These are phyloP conservation scores for Chaetops frenatus DNA, from an alignment of 2,113 vertebrate species.

Conservation along the genomic window DNA sequence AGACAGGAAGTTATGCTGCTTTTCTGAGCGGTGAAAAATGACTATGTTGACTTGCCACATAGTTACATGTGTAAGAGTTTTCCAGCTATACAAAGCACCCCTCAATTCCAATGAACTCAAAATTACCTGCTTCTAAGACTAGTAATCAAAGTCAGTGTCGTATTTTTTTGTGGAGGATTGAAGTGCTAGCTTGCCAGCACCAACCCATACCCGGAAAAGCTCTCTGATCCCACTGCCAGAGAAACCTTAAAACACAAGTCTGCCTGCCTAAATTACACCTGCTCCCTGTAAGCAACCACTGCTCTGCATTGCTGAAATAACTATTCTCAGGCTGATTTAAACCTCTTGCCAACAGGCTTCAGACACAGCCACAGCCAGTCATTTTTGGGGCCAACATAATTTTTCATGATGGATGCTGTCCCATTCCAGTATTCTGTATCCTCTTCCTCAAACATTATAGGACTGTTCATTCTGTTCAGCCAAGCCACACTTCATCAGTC, in stretches of 20 bases:
- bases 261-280: slow-evolving; percentile 11
- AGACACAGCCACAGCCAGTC: background rate
- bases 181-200: background rate
- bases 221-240: background rate
- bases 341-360: background rate
- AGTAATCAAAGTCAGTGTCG: background rate
- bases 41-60: background rate
- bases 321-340: background rate
- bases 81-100: background rate
- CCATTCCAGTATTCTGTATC: background rate
- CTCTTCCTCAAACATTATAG: background rate
- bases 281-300: background rate
- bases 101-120: background rate
- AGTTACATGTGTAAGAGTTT: background rate
- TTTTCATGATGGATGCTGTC: background rate
- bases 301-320: background rate
- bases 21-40: slow-evolving; percentile 4
- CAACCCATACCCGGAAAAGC: background rate
- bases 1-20: slow-evolving; percentile 38
- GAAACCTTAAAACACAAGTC: background rate
- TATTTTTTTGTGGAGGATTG: background rate
- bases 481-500: background rate
- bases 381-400: background rate
- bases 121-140: background rate
- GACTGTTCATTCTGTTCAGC: background rate